Percentiles rank a stretch among this genome's conserved stretches.
These are phyloP conservation scores for Amazona guildingii DNA, from an alignment of 2,113 vertebrate genomes.

Conservation along the genomic window DNA sequence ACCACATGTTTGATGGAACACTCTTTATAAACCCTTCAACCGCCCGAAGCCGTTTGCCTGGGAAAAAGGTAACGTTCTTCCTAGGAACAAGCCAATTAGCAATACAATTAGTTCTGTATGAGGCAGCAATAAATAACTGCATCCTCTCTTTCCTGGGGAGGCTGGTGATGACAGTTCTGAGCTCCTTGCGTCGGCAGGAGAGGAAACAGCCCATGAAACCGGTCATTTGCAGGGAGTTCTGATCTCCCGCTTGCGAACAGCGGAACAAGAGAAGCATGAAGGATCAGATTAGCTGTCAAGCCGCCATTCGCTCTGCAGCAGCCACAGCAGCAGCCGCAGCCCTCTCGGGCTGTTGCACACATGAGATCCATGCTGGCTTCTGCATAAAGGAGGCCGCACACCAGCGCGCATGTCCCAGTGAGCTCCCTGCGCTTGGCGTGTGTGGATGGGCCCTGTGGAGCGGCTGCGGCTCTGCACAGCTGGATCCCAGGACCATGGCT, in stretches of 20 bases:
- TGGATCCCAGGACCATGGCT: not conserved
- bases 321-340: not conserved
- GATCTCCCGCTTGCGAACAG: slow-evolving; percentile 42
- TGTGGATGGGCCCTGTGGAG: not conserved
- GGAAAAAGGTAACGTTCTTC: not conserved
- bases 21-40: slow-evolving; percentile 57
- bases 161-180: slow-evolving; percentile 40
- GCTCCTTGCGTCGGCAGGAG: slow-evolving; percentile 53
- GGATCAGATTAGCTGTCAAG: slow-evolving; percentile 17
- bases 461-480: rapidly evolving
- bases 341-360: rapidly evolving
- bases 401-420: rapidly evolving
- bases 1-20: slow-evolving; percentile 51
- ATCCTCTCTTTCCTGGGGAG: slow-evolving; percentile 38
- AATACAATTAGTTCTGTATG: slow-evolving; percentile 66
- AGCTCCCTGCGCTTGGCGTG: not conserved
- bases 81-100: slow-evolving; percentile 68
- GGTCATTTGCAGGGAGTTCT: slow-evolving; percentile 58
- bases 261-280: slow-evolving; percentile 54
- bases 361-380: rapidly evolving
- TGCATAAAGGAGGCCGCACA: rapidly evolving
- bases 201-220: slow-evolving; percentile 69
- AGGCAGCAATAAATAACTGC: slow-evolving; percentile 59
- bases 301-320: not conserved
- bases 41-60: slow-evolving; percentile 5